Conservation (phyloP, 2,888 invertebrate genomes). For the Stenotaenia linearis region DNA sequence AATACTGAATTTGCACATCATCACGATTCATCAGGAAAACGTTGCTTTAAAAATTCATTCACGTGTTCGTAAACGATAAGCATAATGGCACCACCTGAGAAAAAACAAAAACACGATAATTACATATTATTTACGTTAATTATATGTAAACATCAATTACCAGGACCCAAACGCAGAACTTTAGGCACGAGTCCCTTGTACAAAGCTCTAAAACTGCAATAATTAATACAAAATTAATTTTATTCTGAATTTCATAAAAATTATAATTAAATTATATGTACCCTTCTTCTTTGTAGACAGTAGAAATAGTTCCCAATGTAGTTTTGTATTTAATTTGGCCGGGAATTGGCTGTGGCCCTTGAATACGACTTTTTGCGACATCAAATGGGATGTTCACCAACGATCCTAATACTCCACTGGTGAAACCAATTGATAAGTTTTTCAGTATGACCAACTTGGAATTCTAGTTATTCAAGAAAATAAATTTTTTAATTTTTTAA, state of each 20-base stretch:
- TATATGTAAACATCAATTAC: conserved; percentile 41
- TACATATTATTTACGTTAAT: background rate
- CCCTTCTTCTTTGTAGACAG: conserved; percentile 86
- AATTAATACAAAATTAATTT: too few relatives aligned
- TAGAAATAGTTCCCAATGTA: conserved; percentile 64
- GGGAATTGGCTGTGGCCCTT: conserved; percentile 75
- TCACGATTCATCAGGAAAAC: conserved; percentile 45
- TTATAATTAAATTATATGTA: conserved; percentile 45
- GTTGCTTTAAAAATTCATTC: conserved; percentile 62
- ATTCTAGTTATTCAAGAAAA: conserved; percentile 31
- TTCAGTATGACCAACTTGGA: conserved; percentile 52
- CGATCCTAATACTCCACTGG: conserved; percentile 79
- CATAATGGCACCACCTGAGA: conserved; percentile 83
- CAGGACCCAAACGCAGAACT: conserved; percentile 79
- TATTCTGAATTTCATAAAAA: too few relatives aligned
- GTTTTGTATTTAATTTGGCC: conserved; percentile 70
- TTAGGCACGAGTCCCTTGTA: conserved; percentile 91
- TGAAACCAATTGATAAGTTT: conserved; percentile 76
- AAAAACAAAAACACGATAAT: too few relatives aligned
- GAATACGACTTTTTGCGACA: conserved; percentile 91
- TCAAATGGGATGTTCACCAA: conserved; percentile 91
- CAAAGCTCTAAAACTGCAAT: conserved; percentile 65
- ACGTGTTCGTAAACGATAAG: conserved; percentile 84
- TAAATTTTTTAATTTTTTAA: background rate
- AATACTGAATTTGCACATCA: background rate